Base-by-base conservation (phyloP, 1,140 invertebrate genomes). In the Lerema accius region DNA sequence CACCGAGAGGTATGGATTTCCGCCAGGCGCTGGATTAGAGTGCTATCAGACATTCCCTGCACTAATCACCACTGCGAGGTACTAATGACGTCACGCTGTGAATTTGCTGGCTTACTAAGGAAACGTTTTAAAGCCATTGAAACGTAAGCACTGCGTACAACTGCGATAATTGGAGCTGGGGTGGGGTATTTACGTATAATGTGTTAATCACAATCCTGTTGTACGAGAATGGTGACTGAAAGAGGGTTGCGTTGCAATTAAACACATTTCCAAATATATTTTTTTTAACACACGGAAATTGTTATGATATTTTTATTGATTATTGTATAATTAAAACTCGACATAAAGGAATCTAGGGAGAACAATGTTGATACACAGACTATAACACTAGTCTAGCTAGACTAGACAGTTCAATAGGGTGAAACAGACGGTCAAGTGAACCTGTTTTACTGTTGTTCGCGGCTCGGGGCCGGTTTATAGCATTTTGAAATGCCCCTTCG, bases 1-100 rank as follows among this genome's bases (percentile, higher is more conserved):
- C 53, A 32, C 53, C 43, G 43, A 56, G 53, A 45, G 53, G 53
- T 56, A 56, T 56, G 19, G 53, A 56, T 56, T 56, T 56, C 53
- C 40, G 53, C 53, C 53, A 56, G 53, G 11, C 39, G 51, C 37
- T 42, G 39, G 40, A 45, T 45, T 56, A 28, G 23, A 56, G 40
- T 45, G 53, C 53, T 35, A 45, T 56, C 53, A 56, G 53, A 56
- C 53, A 26, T 45, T 45, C 40, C 53, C 23, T 56, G 26, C 53
- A 56, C 40, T 56, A 56, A 56, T 56, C 53, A 45, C 40, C 53
- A 17, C 42, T 13, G 40, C 26, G 40, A 56, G 40, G 32, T 43
- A 45, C 53, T 56, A 45, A 56, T 56, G 40, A 45, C 53, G 53
- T 56, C 40, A 56, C 26, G 51, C 16, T 28, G 53, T 19, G 53